Percentiles rank a stretch among this genome's conserved stretches.
These are phyloP conservation scores for Nothobranchius furzeri DNA, from an alignment of 2,113 vertebrate genomes.

Conservation along the genomic window DNA sequence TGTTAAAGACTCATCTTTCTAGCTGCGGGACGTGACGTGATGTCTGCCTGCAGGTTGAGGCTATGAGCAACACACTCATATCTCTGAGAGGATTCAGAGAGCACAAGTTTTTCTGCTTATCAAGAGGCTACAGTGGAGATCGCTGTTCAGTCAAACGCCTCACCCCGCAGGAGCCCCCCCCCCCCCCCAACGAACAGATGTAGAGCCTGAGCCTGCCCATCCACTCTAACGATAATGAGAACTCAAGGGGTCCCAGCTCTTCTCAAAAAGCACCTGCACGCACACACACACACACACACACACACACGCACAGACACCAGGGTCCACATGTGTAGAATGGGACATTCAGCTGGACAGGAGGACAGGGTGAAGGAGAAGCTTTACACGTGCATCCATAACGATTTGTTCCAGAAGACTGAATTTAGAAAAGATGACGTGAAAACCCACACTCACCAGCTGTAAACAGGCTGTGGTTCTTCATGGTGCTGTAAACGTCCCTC, in stretches of 20 bases:
- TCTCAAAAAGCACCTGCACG: background rate
- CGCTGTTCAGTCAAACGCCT: no score
- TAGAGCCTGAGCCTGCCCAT: constrained; percentile 42
- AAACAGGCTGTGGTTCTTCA: no score
- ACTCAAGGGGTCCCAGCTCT: constrained; percentile 49
- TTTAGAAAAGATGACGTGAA: no score
- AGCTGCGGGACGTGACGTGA: no score
- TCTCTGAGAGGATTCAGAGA: no score
- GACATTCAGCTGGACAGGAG: constrained; percentile 45
- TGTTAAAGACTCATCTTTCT: no score
- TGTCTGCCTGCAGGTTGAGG: no score
- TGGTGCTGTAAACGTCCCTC: no score
- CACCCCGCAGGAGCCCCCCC: background rate
- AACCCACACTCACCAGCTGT: no score
- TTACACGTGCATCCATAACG: background rate
- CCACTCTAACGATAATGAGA: constrained; percentile 69
- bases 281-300: constrained; percentile 6
- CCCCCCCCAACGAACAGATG: constrained; percentile 68
- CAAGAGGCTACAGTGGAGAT: no score
- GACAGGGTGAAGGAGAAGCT: constrained; percentile 5
- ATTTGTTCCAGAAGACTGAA: background rate
- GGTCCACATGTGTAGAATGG: constrained; percentile 25
- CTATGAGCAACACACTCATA: no score
- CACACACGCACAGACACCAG: constrained; percentile 1
- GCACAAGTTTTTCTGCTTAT: no score